Evolutionary conservation across 2,113 vertebrate genomes (phyloP), one percentile per base, ranked within the genome.

Genomic region (Epinephelus moara): DNA sequence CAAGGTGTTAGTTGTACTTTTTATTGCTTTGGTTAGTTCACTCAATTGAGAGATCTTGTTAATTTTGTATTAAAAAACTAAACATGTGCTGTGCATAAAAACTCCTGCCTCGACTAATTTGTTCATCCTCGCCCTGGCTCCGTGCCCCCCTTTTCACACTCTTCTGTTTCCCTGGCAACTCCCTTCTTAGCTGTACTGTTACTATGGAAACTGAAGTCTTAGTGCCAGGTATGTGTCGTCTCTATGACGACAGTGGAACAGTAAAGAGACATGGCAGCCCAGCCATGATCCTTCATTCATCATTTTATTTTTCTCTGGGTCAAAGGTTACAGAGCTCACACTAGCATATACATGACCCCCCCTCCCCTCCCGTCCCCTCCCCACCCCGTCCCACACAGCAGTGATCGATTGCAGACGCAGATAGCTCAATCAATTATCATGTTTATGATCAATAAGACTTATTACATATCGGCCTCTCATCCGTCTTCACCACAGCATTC

Each of bases 21-120:
- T 92, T 95, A 95, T 96, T 95, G 94, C 92, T 95, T 96, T 94
- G 94, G 90, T 95, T 95, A 95, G 94, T 90, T 92, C 90, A 91
- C 93, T 92, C 87, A 75, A 92, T 87, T 90, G 90, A 95, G 83
- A 95, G 88, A 95, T 94, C 93, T 95, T 95, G 95, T 95, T 95
- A 94, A 95, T 96, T 96, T 96, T 96, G 90, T 96, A 96, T 96
- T 95, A 96, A 96, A 37, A 96, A 91, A 93, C 19, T 72, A 91
- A 92, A 92, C 77, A 94, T 91, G 95, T 96, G 94, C 94, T 95
- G 95, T 95, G 94, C 95, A 96, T 94, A 90, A 89, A 59, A 88
- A 90, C 85, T 87, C 75, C 82, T 83, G 90, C 81, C 87, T 90
- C 12, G 70, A 40, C 90, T 89, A 50, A 72, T 93, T 92, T 92